Percentiles rank a stretch among this genome's conserved stretches.
Evolutionary conservation across 2,113 vertebrate species (phyloP).

Genomic region (Vanacampus margaritifer): DNA sequence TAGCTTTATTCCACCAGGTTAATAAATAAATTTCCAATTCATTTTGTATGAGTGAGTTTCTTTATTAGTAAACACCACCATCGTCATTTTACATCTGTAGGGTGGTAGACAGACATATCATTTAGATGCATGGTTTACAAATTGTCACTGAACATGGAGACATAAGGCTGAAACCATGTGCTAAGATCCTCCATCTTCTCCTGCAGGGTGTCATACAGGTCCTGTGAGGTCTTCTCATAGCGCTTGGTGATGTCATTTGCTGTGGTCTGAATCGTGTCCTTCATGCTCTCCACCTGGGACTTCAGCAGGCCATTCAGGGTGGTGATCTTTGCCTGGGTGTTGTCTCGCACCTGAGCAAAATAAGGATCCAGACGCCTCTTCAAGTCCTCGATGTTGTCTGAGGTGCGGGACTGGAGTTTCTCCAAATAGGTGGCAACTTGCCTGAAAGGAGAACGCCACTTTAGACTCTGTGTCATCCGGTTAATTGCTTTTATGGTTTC

Average conservation of each 20-base stretch:
- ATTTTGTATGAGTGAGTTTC: neutral
- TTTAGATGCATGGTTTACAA: neutral
- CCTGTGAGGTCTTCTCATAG: conserved; percentile 31
- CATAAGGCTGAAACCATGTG: conserved; percentile 54
- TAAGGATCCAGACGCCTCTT: conserved; percentile 58
- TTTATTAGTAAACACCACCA: conserved; percentile 14
- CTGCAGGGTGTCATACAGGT: conserved; percentile 44
- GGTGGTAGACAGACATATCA: neutral
- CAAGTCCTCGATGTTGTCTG: conserved; percentile 44
- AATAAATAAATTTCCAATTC: neutral
- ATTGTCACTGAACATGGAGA: conserved; percentile 12
- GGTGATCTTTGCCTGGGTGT: conserved; percentile 59
- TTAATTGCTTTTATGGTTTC: too few species aligned
- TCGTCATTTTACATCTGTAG: neutral
- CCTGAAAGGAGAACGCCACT: conserved; percentile 28
- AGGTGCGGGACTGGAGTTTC: conserved; percentile 48
- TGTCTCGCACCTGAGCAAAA: conserved; percentile 54
- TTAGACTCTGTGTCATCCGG: too few species aligned
- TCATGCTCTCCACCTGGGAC: conserved; percentile 50
- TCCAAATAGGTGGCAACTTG: conserved; percentile 45
- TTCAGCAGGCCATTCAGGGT: conserved; percentile 62
- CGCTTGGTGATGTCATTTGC: conserved; percentile 47
- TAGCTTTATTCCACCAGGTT: neutral
- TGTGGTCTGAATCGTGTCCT: conserved; percentile 29
- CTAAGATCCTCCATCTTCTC: conserved; percentile 47